Evolutionary conservation across 2,113 vertebrate species (phyloP), one percentile per base, ranked within the genome.

Genomic region (Anseranas semipalmata): DNA sequence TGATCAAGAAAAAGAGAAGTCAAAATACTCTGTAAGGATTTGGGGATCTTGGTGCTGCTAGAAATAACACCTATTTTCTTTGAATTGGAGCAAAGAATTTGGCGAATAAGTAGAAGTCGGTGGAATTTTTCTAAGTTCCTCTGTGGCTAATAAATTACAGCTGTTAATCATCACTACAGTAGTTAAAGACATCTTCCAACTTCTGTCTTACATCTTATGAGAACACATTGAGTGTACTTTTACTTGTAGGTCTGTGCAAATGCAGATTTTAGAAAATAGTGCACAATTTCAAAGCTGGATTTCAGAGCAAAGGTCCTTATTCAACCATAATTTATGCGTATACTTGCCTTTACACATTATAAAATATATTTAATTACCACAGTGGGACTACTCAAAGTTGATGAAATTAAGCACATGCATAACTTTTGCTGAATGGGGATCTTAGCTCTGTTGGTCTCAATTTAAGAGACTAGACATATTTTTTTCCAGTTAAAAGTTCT

Each of bases 51-150:
- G 6, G 3, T 87, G 15, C 27, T 77, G 65, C 30, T 62, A 68
- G 25, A 73, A 87, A 77, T 68, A 58, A 45, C 3, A 7, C 15
- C 18, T 32, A 1, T 63, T 9, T 80, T 60, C 20, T 53, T 73
- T 91, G 22, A 80, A 24, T 55, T 66, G 45, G 27, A 93, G 58
- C 68, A 77, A 76, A 70, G 53, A 62, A 86, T 75, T 85, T 65
- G 30, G 19, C 70, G 68, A 83, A 24, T 94, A 85, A 95, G 72
- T 58, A 37, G 72, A 91, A 86, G 35, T 59, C 71, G 18, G 12
- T 90, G 50, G 75, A 83, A 62, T 83, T 95, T 92, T 93, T 89
- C 6, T 67, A 46, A 91, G 52, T 71, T 93, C 48, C 52, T 95
- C 63, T 50, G 50, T 90, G 25, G 20, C 15, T 94, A 75, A 95